phyloP scores from a whole-genome alignment of 2,888 invertebrate species.

The Julus scandinavius region DNA sequence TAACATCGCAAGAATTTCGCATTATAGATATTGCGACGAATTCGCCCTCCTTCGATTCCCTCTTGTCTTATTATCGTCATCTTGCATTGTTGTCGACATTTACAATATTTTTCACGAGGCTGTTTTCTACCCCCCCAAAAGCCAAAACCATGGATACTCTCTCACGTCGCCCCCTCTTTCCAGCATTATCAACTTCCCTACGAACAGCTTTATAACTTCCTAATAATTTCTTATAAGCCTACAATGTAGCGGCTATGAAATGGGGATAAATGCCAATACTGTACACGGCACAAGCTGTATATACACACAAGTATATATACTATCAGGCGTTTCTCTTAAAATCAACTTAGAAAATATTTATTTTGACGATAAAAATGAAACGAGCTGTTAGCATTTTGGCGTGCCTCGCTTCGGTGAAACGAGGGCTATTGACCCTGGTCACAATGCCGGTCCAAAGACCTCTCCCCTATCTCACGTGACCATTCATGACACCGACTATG shows the following conservation, averaged over 20 bases:
- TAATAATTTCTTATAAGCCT: not conserved
- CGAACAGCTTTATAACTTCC: not conserved
- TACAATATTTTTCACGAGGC: conserved; percentile 1
- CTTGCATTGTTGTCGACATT: conserved; percentile 18
- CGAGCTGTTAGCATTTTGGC: not conserved
- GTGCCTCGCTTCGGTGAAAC: not conserved
- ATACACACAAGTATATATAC: too few relatives aligned
- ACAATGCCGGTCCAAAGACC: not conserved
- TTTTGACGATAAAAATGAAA: not conserved
- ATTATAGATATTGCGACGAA: conserved; percentile 11
- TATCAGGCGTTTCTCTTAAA: not conserved
- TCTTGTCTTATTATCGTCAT: conserved; percentile 18
- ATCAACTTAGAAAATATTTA: conserved; percentile 3
- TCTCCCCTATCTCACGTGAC: not conserved
- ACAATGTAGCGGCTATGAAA: not conserved
- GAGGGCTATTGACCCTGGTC: not conserved
- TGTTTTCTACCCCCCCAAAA: not conserved
- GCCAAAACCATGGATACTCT: not conserved
- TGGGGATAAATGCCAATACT: not conserved
- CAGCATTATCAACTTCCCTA: not conserved
- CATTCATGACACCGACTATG: not conserved
- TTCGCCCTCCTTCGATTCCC: not conserved
- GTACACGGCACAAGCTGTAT: too few relatives aligned
- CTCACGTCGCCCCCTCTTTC: not conserved
- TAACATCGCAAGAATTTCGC: not conserved